A percentile compares a stretch with the other conserved stretches of the same genome.
Evolutionary conservation across 1,140 invertebrate genomes (phyloP).

Genomic region (Drosophila lini): DNA sequence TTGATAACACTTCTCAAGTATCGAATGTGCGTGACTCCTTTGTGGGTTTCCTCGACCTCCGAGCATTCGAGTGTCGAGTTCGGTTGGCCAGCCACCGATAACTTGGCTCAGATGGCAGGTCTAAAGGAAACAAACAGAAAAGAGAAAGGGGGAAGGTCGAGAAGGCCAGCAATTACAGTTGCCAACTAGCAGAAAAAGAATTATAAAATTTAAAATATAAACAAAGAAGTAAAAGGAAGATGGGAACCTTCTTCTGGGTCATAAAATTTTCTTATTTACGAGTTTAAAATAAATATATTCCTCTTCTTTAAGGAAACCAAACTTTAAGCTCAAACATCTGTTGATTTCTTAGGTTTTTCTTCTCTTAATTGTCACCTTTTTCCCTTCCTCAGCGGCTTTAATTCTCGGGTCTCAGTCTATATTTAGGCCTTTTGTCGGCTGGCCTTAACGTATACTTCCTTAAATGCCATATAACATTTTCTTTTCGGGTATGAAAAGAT

Average conservation of each 20-base stretch:
- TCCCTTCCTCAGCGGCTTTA: neutral
- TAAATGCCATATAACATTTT: conserved; percentile 22
- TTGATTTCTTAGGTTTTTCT: neutral
- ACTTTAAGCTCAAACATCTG: neutral
- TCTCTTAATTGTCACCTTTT: neutral
- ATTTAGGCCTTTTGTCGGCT: conserved; percentile 17
- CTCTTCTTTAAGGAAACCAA: neutral
- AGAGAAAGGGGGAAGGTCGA: neutral
- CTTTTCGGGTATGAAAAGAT: conserved; percentile 38
- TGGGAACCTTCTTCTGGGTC: neutral
- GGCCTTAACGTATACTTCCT: conserved; percentile 22
- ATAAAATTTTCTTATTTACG: neutral
- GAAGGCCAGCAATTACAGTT: conserved; percentile 10
- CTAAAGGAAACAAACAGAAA: neutral
- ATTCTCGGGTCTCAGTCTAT: conserved; percentile 4
- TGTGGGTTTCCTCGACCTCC: conserved; percentile 1
- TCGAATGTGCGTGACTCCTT: conserved; percentile 52
- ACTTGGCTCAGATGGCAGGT: conserved; percentile 12
- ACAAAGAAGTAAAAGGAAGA: conserved; percentile 1
- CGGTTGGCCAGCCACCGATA: neutral
- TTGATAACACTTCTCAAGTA: conserved; percentile 70
- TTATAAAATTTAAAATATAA: conserved; percentile 36
- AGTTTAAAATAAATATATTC: too few species aligned
- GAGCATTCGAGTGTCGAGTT: neutral
- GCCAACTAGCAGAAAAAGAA: conserved; percentile 4